A percentile compares a stretch with the other conserved stretches of the same genome.
phyloP scores from a whole-genome alignment of 2,113 vertebrate species.

The Rhinolophus sinicus region DNA sequence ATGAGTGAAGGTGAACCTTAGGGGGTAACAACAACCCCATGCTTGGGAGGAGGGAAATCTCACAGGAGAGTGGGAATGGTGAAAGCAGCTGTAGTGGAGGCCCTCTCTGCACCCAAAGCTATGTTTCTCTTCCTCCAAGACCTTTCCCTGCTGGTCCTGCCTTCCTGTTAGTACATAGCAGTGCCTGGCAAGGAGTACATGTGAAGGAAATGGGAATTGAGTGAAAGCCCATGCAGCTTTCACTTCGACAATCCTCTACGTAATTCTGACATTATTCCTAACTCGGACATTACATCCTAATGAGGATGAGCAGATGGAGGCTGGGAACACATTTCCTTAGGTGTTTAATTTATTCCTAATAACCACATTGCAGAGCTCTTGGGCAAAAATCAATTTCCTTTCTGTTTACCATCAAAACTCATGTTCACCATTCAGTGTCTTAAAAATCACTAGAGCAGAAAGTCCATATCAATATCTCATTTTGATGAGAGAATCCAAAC shows the following conservation, averaged over 20 bases:
- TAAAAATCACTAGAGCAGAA: slow-evolving; percentile 41
- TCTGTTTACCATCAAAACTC: slow-evolving; percentile 14
- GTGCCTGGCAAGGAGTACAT: not conserved
- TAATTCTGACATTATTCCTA: not conserved
- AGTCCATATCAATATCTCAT: slow-evolving; percentile 32
- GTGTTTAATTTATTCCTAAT: slow-evolving; percentile 54
- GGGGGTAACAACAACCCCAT: not conserved
- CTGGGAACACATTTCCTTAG: not conserved
- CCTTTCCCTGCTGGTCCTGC: accelerated
- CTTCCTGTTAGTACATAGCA: accelerated
- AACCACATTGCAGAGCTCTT: not conserved
- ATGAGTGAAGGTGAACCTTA: not conserved
- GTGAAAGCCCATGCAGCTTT: accelerated
- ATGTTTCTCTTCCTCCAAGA: too few species aligned
- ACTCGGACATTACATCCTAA: not conserved
- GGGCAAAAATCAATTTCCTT: slow-evolving; percentile 63
- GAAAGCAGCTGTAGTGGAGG: too few species aligned
- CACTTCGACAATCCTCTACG: accelerated
- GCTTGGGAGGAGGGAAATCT: not conserved
- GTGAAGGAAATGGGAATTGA: not conserved
- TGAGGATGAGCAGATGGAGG: not conserved
- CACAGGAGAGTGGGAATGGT: accelerated
- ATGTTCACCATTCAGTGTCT: not conserved
- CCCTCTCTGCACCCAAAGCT: not conserved
- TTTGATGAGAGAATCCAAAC: slow-evolving; percentile 27